Percentiles rank a stretch among this genome's conserved stretches.
Conservation (phyloP, 2,797 vertebrate genomes). For the Lacerta viridis region DNA sequence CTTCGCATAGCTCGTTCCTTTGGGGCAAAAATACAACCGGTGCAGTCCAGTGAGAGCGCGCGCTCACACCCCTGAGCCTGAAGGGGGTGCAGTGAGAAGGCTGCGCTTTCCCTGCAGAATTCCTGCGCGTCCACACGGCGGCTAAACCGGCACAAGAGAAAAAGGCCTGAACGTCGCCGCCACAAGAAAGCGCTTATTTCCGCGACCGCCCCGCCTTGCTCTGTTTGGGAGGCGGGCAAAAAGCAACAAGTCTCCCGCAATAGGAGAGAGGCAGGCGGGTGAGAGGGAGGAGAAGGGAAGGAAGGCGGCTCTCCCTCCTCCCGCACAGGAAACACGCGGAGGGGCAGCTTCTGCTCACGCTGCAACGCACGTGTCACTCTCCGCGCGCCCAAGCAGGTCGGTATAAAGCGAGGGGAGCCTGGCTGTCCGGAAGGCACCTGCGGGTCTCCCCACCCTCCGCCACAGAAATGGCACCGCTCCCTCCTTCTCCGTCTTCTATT, state of each 20-base stretch:
- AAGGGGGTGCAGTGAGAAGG: neutral
- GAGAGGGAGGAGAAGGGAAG: neutral
- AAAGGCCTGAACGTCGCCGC: too few species aligned
- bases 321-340: neutral
- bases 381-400: neutral
- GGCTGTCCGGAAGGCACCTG: neutral
- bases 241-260: neutral
- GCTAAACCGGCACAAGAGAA: neutral
- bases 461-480: too few species aligned
- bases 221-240: neutral
- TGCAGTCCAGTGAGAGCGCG: too few species aligned
- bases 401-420: neutral
- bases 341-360: neutral
- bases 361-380: neutral
- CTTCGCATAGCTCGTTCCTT: too few species aligned
- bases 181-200: too few species aligned
- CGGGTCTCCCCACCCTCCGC: neutral
- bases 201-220: neutral
- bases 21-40: too few species aligned
- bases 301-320: neutral
- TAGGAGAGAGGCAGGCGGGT: neutral
- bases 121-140: neutral
- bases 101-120: neutral
- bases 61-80: too few species aligned
- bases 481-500: neutral